Conservation (phyloP, 2,113 vertebrate genomes). For the Poeciliopsis occidentalis region DNA sequence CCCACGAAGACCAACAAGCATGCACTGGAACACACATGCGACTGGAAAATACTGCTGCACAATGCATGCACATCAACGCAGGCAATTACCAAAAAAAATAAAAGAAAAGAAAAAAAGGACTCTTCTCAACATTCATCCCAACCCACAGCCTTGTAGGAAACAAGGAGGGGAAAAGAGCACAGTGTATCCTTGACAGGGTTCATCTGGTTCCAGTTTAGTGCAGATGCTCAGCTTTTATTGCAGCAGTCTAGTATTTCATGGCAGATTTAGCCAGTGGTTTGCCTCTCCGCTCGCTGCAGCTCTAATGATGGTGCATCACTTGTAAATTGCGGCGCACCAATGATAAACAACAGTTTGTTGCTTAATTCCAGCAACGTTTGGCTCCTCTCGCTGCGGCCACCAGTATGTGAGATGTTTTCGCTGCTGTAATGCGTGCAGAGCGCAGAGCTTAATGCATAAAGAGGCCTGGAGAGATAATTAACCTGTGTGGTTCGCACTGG, state of each 20-base stretch:
- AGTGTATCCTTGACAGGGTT: constrained; percentile 78
- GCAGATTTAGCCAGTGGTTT: constrained; percentile 82
- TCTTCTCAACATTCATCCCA: constrained; percentile 61
- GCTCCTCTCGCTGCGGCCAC: constrained; percentile 14
- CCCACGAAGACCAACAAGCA: constrained; percentile 63
- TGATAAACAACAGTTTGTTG: constrained; percentile 61
- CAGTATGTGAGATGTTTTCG: neutral
- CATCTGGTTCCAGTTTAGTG: constrained; percentile 86
- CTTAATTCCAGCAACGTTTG: constrained; percentile 65
- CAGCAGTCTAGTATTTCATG: constrained; percentile 84
- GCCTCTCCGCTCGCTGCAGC: constrained; percentile 64
- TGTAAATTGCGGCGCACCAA: constrained; percentile 78
- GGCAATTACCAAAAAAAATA: constrained; percentile 49
- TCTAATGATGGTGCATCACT: constrained; percentile 80
- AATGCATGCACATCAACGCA: constrained; percentile 37
- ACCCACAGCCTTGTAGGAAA: constrained; percentile 64
- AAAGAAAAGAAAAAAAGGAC: constrained; percentile 14
- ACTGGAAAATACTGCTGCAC: constrained; percentile 27
- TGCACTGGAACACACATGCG: constrained; percentile 28
- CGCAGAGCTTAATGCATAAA: constrained; percentile 27
- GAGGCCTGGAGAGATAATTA: constrained; percentile 51
- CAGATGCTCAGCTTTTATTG: constrained; percentile 85
- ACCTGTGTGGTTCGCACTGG: constrained; percentile 53
- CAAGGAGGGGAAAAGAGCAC: constrained; percentile 56
- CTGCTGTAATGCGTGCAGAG: constrained; percentile 1